Percentiles rank a stretch among this genome's conserved stretches.
Conservation (phyloP, 2,797 vertebrate genomes). For the Aeoliscus strigatus region DNA sequence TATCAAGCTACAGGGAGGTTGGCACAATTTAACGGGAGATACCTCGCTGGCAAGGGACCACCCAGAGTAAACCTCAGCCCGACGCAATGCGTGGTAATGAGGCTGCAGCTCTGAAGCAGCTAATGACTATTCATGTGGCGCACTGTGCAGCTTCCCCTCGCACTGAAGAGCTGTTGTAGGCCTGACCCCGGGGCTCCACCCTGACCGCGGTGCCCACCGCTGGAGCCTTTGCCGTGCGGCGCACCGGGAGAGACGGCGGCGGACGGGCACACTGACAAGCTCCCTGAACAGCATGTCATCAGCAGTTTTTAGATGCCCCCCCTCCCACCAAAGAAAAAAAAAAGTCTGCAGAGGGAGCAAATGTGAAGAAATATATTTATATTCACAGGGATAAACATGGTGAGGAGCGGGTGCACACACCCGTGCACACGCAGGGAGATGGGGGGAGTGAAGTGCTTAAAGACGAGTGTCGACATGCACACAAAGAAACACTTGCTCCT, state of each 20-base stretch:
- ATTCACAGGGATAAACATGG: too few relatives aligned
- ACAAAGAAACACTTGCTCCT: slow-evolving; percentile 54
- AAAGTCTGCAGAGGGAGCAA: too few relatives aligned
- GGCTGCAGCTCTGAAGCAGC: slow-evolving; percentile 31
- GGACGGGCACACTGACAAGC: slow-evolving; percentile 16
- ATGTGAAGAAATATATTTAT: too few relatives aligned
- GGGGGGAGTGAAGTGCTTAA: slow-evolving; percentile 43
- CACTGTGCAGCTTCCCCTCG: slow-evolving; percentile 6
- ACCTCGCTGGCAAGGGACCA: slow-evolving; percentile 29
- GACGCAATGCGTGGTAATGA: slow-evolving; percentile 42
- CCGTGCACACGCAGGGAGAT: slow-evolving; percentile 21
- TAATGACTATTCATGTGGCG: slow-evolving; percentile 41
- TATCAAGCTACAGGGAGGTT: slow-evolving; percentile 19
- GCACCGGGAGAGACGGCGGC: slow-evolving; percentile 21
- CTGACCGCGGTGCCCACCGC: slow-evolving; percentile 13
- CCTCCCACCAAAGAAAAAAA: too few relatives aligned
- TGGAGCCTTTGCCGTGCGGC: slow-evolving; percentile 13
- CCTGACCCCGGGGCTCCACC: slow-evolving; percentile 42
- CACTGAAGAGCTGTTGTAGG: slow-evolving; percentile 29
- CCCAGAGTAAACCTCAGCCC: slow-evolving; percentile 43
- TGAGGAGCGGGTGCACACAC: slow-evolving; percentile 32
- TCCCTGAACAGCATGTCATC: slow-evolving; percentile 13
- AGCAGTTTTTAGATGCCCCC: slow-evolving; percentile 9
- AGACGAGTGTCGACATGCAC: slow-evolving; percentile 35
- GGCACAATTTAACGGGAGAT: slow-evolving; percentile 42